Evolutionary conservation across 2,113 vertebrate genomes (phyloP).

Genomic region (Rafetus swinhoei): DNA sequence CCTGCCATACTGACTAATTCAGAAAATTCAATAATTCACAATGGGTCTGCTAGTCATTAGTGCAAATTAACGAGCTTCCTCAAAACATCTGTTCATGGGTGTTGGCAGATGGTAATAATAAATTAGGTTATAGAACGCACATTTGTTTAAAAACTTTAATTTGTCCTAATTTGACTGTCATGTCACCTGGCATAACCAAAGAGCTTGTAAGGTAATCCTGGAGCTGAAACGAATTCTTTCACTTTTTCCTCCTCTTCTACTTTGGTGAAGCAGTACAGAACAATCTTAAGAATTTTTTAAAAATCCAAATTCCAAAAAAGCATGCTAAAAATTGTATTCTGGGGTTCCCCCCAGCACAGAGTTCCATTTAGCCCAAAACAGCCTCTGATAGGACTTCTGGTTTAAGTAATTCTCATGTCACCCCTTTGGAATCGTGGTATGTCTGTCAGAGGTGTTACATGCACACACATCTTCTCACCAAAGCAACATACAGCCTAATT

Average conservation of each 20-base stretch:
- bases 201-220: conserved; percentile 38
- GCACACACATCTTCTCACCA: not conserved
- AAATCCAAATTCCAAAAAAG: not conserved
- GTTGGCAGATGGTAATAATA: conserved; percentile 69
- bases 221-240: conserved; percentile 32
- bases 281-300: conserved; percentile 1
- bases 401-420: not conserved
- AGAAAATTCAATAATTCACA: conserved; percentile 29
- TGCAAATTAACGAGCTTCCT: conserved; percentile 53
- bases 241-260: not conserved
- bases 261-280: conserved; percentile 10
- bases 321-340: not conserved
- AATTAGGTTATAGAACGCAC: conserved; percentile 67
- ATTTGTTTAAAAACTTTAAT: conserved; percentile 68
- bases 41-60: conserved; percentile 41
- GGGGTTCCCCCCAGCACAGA: not conserved
- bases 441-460: not conserved
- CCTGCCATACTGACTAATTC: not conserved
- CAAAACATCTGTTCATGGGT: conserved; percentile 62
- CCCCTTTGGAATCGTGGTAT: not conserved
- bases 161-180: conserved; percentile 64
- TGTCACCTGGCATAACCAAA: conserved; percentile 56
- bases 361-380: not conserved
- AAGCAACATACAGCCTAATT: not conserved
- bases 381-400: not conserved